A percentile compares a stretch with the other conserved stretches of the same genome.
Conservation (phyloP, 1,140 invertebrate genomes). For the Neuroterus valhalla region DNA sequence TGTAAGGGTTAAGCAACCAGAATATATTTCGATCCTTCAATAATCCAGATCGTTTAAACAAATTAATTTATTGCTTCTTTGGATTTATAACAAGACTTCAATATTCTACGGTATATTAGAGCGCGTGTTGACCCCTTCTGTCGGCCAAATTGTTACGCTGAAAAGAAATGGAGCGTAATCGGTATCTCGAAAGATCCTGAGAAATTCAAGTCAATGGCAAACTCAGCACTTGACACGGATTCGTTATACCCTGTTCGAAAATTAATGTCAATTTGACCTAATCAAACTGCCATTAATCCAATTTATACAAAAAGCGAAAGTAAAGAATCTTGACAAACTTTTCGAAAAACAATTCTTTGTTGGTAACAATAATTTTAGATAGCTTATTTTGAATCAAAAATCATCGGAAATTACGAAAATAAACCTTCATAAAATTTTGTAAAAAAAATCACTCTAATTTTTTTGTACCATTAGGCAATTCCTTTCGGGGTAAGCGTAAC, state of each 20-base stretch:
- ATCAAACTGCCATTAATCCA: neutral
- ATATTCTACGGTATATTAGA: constrained; percentile 19
- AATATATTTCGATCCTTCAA: too few species aligned
- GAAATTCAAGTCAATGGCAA: constrained; percentile 54
- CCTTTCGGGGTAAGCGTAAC: too few species aligned
- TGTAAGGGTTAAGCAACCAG: too few species aligned
- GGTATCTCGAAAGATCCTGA: constrained; percentile 42
- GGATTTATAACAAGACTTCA: neutral
- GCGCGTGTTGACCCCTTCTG: constrained; percentile 43
- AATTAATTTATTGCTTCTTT: constrained; percentile 25
- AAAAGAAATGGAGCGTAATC: constrained; percentile 44
- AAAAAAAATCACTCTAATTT: too few species aligned
- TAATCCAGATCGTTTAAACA: neutral
- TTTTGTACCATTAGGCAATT: too few species aligned
- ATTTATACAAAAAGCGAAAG: too few species aligned
- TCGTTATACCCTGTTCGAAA: constrained; percentile 26
- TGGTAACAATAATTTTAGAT: too few species aligned
- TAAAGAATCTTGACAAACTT: too few species aligned
- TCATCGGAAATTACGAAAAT: too few species aligned
- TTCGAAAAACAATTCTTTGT: too few species aligned
- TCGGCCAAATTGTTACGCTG: constrained; percentile 36
- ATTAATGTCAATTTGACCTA: neutral
- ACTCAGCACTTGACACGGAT: constrained; percentile 56
- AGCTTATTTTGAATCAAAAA: too few species aligned
- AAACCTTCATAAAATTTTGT: too few species aligned